These are phyloP conservation scores for Molorchus minor DNA, from an alignment of 2,888 invertebrate genomes.

Conservation along the genomic window DNA sequence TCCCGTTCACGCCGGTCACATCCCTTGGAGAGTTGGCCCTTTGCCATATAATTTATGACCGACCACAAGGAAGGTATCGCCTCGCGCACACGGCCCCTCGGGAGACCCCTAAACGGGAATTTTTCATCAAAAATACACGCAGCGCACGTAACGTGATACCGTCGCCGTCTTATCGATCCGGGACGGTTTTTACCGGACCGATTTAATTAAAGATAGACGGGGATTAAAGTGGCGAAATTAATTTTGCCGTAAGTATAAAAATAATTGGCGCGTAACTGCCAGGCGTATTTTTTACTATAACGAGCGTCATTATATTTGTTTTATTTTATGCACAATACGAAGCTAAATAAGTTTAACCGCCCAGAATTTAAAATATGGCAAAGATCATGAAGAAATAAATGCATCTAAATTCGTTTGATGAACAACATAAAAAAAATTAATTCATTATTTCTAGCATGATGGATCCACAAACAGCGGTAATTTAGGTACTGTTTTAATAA, in stretches of 20 bases:
- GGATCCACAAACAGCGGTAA: no score
- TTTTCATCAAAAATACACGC: conserved; percentile 16
- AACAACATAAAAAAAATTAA: no score
- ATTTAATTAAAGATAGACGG: conserved; percentile 2
- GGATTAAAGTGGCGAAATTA: not conserved
- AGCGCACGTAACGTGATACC: not conserved
- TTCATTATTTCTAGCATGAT: no score
- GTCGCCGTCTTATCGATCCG: conserved; percentile 6
- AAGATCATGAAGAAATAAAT: no score
- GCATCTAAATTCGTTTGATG: no score
- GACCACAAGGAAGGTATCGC: conserved; percentile 12
- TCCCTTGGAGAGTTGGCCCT: conserved; percentile 19
- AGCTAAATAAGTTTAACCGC: no score
- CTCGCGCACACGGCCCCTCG: conserved; percentile 8
- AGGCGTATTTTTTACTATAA: no score
- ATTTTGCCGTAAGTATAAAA: not conserved
- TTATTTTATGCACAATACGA: no score
- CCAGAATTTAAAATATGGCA: no score
- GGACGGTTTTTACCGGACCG: not conserved
- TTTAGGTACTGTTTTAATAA: no score
- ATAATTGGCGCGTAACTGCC: not conserved
- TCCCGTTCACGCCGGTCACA: no score
- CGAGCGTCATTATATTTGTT: no score
- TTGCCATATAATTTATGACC: conserved; percentile 9
- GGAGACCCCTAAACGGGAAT: conserved; percentile 8